Base-by-base conservation (phyloP, 1,140 invertebrate genomes). In the Cyrtorhinus lividipennis region DNA sequence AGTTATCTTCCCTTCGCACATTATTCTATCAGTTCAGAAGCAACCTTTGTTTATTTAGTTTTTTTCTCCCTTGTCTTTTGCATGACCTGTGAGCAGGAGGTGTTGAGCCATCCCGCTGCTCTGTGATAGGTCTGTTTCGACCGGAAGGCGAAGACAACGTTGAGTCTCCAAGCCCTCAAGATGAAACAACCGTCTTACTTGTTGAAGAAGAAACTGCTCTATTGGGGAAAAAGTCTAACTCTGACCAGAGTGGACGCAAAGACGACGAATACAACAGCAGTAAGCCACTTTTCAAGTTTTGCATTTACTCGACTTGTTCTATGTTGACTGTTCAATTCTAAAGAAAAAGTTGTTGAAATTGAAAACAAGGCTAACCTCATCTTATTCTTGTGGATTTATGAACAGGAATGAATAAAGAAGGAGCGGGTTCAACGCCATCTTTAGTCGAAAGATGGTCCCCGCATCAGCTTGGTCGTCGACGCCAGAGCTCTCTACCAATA, bases 41-140 rank as follows among this genome's bases (percentile, higher is more conserved):
- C n/a, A n/a, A n/a, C 10, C 18, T 56, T 58, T 62, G 13, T 24
- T 58, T 57, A 2, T 27, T 53, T 56, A 22, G 2, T 24, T 24
- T 22, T 62, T 48, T 22, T 48, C 8, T 61, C 15, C n/a, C 44
- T 22, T 48, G 27, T 38, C n/a, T 56, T 24, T 62, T n/a, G 30
- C 23, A 20, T n/a, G 61, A 10, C 20, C 12, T 62, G 56, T 56
- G 24, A 25, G n/a, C 66, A 76, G 76, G 76, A 70, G 75, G 75
- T 25, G 76, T 78, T 64, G 76, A 77, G 66, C 73, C 76, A 66
- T 27, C 76, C 74, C 57, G 76, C 75, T 66, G 68, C 67, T 77
- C 76, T 59, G 76, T 78, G 63, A 76, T 78, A 66, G 76, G 76
- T 61, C 70, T 77, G 24, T 78, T 78, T 69, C 70, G 75, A 53